Conservation (phyloP, 2,888 invertebrate genomes). For the Biston betularia region DNA sequence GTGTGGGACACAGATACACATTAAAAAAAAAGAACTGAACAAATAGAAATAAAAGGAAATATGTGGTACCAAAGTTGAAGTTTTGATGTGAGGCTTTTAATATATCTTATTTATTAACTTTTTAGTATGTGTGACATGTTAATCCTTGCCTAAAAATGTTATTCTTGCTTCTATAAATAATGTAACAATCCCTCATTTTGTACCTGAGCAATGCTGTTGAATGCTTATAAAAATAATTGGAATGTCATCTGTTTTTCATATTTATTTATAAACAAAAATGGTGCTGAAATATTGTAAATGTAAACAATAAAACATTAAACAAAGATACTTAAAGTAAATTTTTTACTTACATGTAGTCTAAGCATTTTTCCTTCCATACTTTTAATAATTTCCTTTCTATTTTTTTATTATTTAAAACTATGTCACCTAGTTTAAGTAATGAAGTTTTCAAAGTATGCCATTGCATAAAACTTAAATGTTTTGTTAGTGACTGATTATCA, state of each 20-base stretch:
- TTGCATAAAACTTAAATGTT: slow-evolving; percentile 82
- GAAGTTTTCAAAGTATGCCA: slow-evolving; percentile 82
- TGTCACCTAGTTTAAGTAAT: slow-evolving; percentile 61
- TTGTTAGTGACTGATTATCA: slow-evolving; percentile 64
- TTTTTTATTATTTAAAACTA: slow-evolving; percentile 63
- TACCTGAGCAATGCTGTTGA: slow-evolving; percentile 64
- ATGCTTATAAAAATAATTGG: slow-evolving; percentile 40
- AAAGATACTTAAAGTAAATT: slow-evolving; percentile 2
- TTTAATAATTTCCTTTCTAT: slow-evolving; percentile 70
- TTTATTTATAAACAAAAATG: slow-evolving; percentile 64
- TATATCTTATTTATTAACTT: not conserved
- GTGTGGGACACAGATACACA: too few relatives aligned
- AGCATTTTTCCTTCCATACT: slow-evolving; percentile 79
- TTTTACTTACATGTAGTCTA: slow-evolving; percentile 54
- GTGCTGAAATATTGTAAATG: slow-evolving; percentile 69
- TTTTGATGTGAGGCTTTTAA: slow-evolving; percentile 9
- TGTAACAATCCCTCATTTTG: slow-evolving; percentile 41
- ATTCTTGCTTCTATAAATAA: slow-evolving; percentile 17
- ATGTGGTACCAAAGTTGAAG: slow-evolving; percentile 1
- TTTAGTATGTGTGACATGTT: not conserved
- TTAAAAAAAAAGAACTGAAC: not conserved
- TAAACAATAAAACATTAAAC: slow-evolving; percentile 40
- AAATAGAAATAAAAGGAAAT: not conserved
- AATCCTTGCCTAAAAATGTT: slow-evolving; percentile 28
- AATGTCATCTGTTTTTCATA: slow-evolving; percentile 38